phyloP scores from a whole-genome alignment of 2,888 invertebrate genomes.

The Proisotoma minuta region DNA sequence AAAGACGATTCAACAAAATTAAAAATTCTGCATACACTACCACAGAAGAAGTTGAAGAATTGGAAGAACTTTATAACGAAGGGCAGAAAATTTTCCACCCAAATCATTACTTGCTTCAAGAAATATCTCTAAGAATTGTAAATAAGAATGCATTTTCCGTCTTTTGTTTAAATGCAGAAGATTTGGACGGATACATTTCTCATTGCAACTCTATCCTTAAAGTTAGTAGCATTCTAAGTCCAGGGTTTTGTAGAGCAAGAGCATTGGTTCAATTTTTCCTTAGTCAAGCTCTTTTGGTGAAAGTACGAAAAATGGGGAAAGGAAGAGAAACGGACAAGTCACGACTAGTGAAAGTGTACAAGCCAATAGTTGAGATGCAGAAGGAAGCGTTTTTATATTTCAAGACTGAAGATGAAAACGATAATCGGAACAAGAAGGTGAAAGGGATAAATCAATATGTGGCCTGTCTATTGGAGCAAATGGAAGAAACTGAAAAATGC shows the following conservation, averaged over 20 bases:
- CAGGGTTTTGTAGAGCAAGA: conserved; percentile 31
- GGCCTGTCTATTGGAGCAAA: conserved; percentile 33
- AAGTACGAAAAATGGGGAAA: conserved; percentile 19
- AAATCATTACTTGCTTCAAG: conserved; percentile 34
- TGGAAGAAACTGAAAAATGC: conserved; percentile 33
- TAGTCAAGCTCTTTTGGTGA: conserved; percentile 30
- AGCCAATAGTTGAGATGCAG: conserved; percentile 30
- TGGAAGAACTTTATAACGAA: conserved; percentile 32
- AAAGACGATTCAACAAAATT: conserved; percentile 30
- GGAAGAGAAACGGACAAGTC: conserved; percentile 4
- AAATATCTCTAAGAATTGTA: conserved; percentile 35
- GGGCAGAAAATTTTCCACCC: conserved; percentile 21
- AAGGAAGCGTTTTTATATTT: conserved; percentile 32
- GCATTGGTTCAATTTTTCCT: conserved; percentile 33
- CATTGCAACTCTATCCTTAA: conserved; percentile 28
- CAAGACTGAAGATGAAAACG: conserved; percentile 32
- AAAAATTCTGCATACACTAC: conserved; percentile 20
- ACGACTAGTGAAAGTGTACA: conserved; percentile 16
- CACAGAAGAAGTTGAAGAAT: conserved; percentile 28
- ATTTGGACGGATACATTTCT: conserved; percentile 24
- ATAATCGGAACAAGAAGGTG: conserved; percentile 17
- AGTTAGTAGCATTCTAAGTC: conserved; percentile 22
- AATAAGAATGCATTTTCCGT: conserved; percentile 32
- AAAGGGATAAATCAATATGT: conserved; percentile 34
- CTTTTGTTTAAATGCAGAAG: conserved; percentile 22